Base-by-base conservation (phyloP, 2,113 vertebrate species). In the Haemorhous mexicanus region DNA sequence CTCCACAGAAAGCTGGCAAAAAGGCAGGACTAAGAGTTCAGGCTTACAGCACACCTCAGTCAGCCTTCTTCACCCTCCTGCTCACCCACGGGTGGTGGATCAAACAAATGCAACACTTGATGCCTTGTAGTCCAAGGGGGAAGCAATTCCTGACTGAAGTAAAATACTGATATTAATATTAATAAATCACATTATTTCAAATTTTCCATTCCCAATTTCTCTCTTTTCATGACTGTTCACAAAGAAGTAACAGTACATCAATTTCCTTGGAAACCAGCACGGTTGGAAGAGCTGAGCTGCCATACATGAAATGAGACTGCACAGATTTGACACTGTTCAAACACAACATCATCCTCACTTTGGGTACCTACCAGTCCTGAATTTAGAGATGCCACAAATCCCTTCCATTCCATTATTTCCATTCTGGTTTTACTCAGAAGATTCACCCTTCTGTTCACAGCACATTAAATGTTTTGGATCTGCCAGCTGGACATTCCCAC, bases 11-110 rank as follows among this genome's bases (percentile, higher is more conserved):
- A 66, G 12, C 44, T 52, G 24, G 26, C 24, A 33, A 14, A 85
- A 68, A 80, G 41, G 18, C 7, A 95, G 30, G 52, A 68, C 24
- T 8, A 80, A 61, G 1, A 7, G 17, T 10, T 44, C 7, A 0
- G 47, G 24, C 41, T 81, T 77, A 44, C 33, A 19, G 47, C 49
- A 22, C 21, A 20, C 19, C 9, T 55, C 66, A 49, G 14, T 23
- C 39, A 30, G 61, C 12, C 17, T 43, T 33, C 43, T 32, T 75
- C 67, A 59, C 11, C 8, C 33, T 55, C 30, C 75, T 49, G 30
- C 39, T 86, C 53, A 35, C 1, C 9, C 12, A 3, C 26, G 1
- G 2, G 23, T 2, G 3, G 4, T 41, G 43, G 13, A 37, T 33
- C 43, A 70, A 89, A 69, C 12, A 64, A 41, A 37, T 47, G 12